phyloP scores from a whole-genome alignment of 2,888 invertebrate species.

The Philonicus albiceps region DNA sequence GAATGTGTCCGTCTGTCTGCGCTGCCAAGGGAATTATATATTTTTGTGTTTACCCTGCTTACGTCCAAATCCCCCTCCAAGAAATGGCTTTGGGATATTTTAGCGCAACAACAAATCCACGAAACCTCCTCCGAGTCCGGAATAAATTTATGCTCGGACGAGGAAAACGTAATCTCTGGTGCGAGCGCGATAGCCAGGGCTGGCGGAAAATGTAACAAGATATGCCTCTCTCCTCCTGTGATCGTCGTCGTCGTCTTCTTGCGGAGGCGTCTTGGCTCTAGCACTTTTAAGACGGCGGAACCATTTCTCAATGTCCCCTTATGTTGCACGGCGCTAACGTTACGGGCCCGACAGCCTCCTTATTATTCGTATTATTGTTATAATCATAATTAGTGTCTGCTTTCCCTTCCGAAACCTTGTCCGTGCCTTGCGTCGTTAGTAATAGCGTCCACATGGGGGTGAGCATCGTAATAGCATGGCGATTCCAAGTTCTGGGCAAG shows the following conservation, averaged over 20 bases:
- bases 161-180: constrained; percentile 31
- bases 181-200: constrained; percentile 22
- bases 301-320: constrained; percentile 29
- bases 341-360: not conserved
- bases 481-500: not conserved
- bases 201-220: constrained; percentile 29
- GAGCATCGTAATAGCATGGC: not conserved
- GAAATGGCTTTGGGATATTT: constrained; percentile 29
- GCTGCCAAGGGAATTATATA: not conserved
- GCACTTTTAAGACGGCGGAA: not conserved
- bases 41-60: constrained; percentile 22
- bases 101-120: constrained; percentile 32
- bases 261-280: not conserved
- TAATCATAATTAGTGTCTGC: constrained; percentile 31
- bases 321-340: not conserved
- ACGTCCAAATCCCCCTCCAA: constrained; percentile 13
- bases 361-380: constrained; percentile 26
- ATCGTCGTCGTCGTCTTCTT: not conserved
- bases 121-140: not conserved
- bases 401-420: not conserved
- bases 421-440: not conserved
- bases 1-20: constrained; percentile 22
- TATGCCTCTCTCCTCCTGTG: not conserved
- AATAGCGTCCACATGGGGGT: not conserved
- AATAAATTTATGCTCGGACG: constrained; percentile 30